phyloP scores from a whole-genome alignment of 92 coral and sea anemone species.

The Zoanthus sansibaricus region DNA sequence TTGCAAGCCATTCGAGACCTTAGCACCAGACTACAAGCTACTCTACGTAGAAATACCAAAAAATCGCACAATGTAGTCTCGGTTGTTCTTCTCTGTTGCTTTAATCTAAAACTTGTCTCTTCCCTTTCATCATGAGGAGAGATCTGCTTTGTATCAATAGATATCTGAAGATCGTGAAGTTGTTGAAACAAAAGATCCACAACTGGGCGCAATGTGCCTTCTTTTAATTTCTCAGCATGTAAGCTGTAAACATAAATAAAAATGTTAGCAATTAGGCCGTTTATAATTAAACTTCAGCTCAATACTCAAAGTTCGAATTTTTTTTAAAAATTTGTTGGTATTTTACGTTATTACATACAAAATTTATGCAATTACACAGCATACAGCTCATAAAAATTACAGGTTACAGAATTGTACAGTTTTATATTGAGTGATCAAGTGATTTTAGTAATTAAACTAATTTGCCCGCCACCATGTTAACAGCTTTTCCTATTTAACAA shows the following conservation, averaged over 20 bases:
- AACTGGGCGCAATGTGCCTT: slow-evolving; percentile 68
- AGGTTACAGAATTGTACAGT: too few relatives aligned
- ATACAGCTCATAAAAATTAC: too few relatives aligned
- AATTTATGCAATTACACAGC: too few relatives aligned
- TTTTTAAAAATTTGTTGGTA: too few relatives aligned
- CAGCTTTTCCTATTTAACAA: too few relatives aligned
- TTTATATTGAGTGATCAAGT: too few relatives aligned
- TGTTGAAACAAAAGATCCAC: slow-evolving; percentile 76
- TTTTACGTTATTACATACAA: too few relatives aligned
- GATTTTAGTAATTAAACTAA: too few relatives aligned
- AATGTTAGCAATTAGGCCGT: not conserved
- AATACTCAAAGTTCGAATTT: not conserved
- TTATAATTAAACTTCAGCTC: not conserved
- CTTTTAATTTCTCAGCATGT: slow-evolving; percentile 81
- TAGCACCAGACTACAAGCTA: slow-evolving; percentile 63
- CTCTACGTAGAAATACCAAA: slow-evolving; percentile 77
- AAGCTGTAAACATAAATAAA: slow-evolving; percentile 44
- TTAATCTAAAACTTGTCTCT: slow-evolving; percentile 20
- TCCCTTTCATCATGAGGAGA: not conserved
- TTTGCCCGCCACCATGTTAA: too few relatives aligned
- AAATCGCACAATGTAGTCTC: slow-evolving; percentile 89
- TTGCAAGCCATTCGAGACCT: slow-evolving; percentile 76
- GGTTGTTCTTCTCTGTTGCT: slow-evolving; percentile 65
- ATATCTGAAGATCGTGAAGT: slow-evolving; percentile 55
- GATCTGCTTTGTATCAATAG: slow-evolving; percentile 47